phyloP scores from a whole-genome alignment of 1,140 invertebrate genomes.

The Drosophila hydei region DNA sequence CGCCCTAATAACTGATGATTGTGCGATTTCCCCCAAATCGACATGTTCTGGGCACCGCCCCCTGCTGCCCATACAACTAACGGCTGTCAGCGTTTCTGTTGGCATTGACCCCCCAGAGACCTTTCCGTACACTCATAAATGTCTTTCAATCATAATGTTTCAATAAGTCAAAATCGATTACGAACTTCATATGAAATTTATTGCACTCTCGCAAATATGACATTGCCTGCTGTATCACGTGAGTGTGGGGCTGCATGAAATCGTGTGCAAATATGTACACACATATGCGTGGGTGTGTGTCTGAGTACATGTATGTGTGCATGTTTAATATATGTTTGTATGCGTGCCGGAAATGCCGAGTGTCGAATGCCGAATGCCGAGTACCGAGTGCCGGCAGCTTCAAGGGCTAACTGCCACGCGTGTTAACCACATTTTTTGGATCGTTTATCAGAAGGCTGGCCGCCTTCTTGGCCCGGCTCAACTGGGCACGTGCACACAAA shows the following conservation, averaged over 20 bases:
- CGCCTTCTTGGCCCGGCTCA: background rate
- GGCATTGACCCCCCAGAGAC: constrained; percentile 79
- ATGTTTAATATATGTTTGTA: background rate
- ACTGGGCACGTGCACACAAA: constrained; percentile 26
- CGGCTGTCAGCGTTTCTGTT: constrained; percentile 72
- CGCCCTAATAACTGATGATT: constrained; percentile 79
- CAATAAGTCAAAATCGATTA: constrained; percentile 84
- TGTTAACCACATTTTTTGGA: constrained; percentile 66
- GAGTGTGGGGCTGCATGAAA: constrained; percentile 11
- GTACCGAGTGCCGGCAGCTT: constrained; percentile 22
- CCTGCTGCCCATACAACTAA: background rate
- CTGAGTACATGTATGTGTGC: too few relatives aligned
- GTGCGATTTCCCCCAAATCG: constrained; percentile 64
- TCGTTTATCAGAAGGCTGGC: constrained; percentile 53
- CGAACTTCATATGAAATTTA: constrained; percentile 83
- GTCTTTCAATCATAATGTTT: constrained; percentile 84
- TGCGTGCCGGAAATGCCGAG: background rate
- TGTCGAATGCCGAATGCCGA: background rate
- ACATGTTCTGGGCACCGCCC: constrained; percentile 38
- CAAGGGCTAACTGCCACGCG: constrained; percentile 45
- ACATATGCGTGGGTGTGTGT: background rate
- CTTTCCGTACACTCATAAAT: constrained; percentile 80
- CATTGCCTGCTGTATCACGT: constrained; percentile 57
- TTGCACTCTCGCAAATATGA: constrained; percentile 82
- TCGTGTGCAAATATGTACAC: constrained; percentile 11